Percentiles rank a stretch among this genome's conserved stretches.
phyloP scores from a whole-genome alignment of 2,888 invertebrate species.

The Philereme transversata region DNA sequence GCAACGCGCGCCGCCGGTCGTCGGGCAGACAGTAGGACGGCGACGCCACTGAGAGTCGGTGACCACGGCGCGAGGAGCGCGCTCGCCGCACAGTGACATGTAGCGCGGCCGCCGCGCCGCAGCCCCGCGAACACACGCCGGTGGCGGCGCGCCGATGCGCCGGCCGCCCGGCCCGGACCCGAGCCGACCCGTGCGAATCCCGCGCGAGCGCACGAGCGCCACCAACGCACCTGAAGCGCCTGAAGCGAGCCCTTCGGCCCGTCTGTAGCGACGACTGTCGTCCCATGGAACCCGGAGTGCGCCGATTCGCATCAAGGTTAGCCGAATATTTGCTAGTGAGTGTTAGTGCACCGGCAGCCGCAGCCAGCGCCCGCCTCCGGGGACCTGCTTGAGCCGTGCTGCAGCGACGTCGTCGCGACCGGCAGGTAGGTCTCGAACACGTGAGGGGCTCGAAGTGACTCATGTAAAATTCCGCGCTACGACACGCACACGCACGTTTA shows the following conservation, averaged over 20 bases:
- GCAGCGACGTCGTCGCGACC: constrained; percentile 64
- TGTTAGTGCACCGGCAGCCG: constrained; percentile 70
- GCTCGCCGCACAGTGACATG: constrained; percentile 81
- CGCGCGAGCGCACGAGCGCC: constrained; percentile 53
- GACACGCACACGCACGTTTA: constrained; percentile 36
- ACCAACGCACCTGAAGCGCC: constrained; percentile 52
- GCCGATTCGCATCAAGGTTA: constrained; percentile 84
- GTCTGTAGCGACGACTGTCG: constrained; percentile 76
- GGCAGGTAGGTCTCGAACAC: constrained; percentile 71
- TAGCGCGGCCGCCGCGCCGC: constrained; percentile 79
- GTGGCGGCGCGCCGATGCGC: constrained; percentile 80
- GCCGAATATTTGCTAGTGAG: constrained; percentile 81
- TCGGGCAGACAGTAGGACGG: constrained; percentile 83
- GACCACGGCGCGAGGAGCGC: constrained; percentile 81
- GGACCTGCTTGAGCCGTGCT: constrained; percentile 64
- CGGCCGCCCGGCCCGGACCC: constrained; percentile 74
- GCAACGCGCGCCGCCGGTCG: constrained; percentile 80
- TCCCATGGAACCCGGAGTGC: constrained; percentile 83
- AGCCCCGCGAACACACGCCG: constrained; percentile 72
- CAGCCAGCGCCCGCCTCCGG: constrained; percentile 54
- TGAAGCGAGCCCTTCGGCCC: constrained; percentile 78
- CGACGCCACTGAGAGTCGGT: constrained; percentile 82
- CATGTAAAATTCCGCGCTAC: constrained; percentile 56
- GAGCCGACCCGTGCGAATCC: constrained; percentile 52
- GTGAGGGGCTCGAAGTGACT: constrained; percentile 66